A percentile compares a stretch with the other conserved stretches of the same genome.
phyloP scores from a whole-genome alignment of 2,113 vertebrate genomes.

The Lamprotornis superbus region DNA sequence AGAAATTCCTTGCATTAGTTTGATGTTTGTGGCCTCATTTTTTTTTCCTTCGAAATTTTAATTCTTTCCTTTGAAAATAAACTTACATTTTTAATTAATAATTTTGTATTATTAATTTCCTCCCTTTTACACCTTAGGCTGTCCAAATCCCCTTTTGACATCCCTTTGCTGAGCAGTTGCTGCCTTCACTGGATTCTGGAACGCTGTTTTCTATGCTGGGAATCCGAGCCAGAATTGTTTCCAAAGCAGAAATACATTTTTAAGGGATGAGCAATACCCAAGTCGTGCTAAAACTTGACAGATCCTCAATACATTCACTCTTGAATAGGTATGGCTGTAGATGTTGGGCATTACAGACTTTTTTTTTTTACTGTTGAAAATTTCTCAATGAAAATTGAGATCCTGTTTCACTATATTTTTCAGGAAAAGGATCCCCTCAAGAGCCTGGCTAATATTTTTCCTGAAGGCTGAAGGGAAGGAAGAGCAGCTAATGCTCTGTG shows the following conservation, averaged over 20 bases:
- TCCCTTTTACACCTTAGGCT: neutral
- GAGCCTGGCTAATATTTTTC: neutral
- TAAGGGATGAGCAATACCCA: neutral
- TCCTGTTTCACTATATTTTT: neutral
- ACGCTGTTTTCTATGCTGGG: neutral
- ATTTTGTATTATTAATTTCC: neutral
- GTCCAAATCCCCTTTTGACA: neutral
- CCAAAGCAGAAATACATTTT: neutral
- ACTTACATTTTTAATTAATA: neutral
- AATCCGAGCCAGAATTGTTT: neutral
- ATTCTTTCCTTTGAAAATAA: neutral
- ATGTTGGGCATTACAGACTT: neutral
- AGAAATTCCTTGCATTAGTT: neutral
- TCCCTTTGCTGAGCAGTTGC: neutral
- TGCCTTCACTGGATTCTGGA: neutral
- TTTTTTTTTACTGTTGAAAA: neutral
- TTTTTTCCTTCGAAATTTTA: neutral
- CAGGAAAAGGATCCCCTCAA: neutral
- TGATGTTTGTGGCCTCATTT: neutral
- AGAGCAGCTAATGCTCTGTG: neutral
- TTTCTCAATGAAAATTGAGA: neutral
- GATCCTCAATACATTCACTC: neutral
- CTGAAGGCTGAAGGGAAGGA: neutral
- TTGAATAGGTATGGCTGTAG: neutral
- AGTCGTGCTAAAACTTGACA: neutral